These are phyloP conservation scores for Anoplophora glabripennis DNA, from an alignment of 1,140 invertebrate genomes.

Conservation along the genomic window DNA sequence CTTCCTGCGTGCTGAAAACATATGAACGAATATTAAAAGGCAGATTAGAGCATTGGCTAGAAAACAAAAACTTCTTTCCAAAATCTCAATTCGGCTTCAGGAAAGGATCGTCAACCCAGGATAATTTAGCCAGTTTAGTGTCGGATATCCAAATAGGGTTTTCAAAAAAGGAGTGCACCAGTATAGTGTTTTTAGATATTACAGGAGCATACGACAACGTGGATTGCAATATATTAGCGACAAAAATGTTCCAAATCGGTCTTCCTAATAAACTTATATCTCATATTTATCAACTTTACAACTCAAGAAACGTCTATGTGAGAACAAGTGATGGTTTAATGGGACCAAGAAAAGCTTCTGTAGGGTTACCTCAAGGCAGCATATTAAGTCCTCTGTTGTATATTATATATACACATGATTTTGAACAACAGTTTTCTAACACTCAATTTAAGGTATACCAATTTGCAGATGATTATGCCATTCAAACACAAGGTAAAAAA, in stretches of 20 bases:
- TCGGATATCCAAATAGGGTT: constrained; percentile 1
- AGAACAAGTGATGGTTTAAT: not conserved
- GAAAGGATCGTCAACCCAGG: not conserved
- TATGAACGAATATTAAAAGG: constrained; percentile 10
- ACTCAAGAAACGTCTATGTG: not conserved
- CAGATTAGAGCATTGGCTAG: constrained; percentile 7
- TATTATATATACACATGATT: not conserved
- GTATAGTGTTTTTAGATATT: not conserved
- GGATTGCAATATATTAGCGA: not conserved
- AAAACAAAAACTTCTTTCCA: not conserved
- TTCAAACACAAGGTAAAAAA: too few relatives aligned
- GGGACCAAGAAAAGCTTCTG: not conserved
- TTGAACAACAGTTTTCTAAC: too few relatives aligned
- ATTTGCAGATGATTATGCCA: too few relatives aligned
- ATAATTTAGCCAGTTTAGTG: not conserved
- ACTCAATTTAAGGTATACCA: too few relatives aligned
- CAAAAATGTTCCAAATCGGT: not conserved
- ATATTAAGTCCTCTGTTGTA: not conserved
- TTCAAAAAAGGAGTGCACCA: not conserved
- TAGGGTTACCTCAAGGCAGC: not conserved
- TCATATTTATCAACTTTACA: not conserved
- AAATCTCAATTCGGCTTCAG: constrained; percentile 10
- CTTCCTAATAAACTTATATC: not conserved
- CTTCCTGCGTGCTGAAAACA: constrained; percentile 12
- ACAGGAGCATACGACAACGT: constrained; percentile 3